Base-by-base conservation (phyloP, 2,797 vertebrate genomes). In the Lacerta bilineata region DNA sequence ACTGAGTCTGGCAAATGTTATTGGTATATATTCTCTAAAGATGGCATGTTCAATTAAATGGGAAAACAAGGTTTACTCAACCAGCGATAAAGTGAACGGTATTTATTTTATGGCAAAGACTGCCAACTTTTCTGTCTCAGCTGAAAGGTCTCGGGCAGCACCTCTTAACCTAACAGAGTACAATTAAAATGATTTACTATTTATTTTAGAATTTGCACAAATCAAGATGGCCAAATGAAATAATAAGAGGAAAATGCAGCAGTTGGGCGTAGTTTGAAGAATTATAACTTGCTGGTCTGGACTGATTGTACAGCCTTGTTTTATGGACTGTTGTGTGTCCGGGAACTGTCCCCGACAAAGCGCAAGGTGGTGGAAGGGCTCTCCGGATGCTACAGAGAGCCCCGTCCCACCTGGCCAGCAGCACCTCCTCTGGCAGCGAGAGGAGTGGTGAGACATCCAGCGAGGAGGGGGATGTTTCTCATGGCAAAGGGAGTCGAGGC, bases 131-230 rank as follows among this genome's bases (percentile, higher is more conserved):
- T 80, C 23, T 79, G 5, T 39, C 5, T 0, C 0, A 84, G 36
- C 61, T 39, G 23, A 66, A 85, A 55, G 1, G 2, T 50, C 27
- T 50, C 5, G n/a, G 50, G 83, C 33, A 87, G 15, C 66, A n/a
- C 5, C 27, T 88, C 29, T 74, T 84, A n/a, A 90, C 55, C 0
- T 50, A 81, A 43, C 0, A 0, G 18, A 84, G 3, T 50, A 33
- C 75, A 76, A 90, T 71, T 88, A 76, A 91, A 59, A 18, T 75
- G 23, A 88, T 1, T 3, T 0, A 0, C 2, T 2, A 3, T 88
- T 79, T 79, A n/a, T 55, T 90, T 87, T 91, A 68, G 61, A 90
- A 87, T 82, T 66, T 15, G 5, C 64, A 7, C 46, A 81, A 1
- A 15, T 83, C 68, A 50, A 33, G 0, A 0, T 80, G 84, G 90